Evolutionary conservation across 2,113 vertebrate genomes (phyloP).

Genomic region (Trogon surrucura): DNA sequence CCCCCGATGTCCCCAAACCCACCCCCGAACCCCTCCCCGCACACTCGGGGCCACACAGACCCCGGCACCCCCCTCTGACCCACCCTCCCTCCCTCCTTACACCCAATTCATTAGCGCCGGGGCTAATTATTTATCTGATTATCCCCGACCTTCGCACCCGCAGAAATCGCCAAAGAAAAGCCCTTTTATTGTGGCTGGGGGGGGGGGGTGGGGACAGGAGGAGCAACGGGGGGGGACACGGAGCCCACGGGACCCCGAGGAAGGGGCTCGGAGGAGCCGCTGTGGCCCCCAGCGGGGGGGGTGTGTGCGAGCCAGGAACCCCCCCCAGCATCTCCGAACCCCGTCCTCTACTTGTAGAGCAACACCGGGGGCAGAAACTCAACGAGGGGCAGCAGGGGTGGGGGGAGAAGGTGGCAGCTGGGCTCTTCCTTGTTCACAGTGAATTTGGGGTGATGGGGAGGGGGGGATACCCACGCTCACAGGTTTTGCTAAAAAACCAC

Average conservation of each 20-base stretch:
- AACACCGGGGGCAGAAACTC: background rate
- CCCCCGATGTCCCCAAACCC: no score
- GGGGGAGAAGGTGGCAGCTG: background rate
- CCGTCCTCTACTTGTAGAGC: background rate
- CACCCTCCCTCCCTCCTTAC: no score
- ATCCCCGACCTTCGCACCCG: background rate
- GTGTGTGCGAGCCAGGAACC: background rate
- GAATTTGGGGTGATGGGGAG: background rate
- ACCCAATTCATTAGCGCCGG: background rate
- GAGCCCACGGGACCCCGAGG: fast-evolving
- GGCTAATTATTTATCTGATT: background rate
- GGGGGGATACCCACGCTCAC: background rate
- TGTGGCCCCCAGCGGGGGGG: background rate
- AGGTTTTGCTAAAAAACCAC: no score
- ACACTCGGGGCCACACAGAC: no score
- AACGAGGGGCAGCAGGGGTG: background rate
- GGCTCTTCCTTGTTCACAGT: conserved; percentile 51
- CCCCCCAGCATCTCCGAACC: no score
- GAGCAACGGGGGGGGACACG: background rate
- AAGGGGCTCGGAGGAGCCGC: background rate
- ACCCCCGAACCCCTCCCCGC: no score
- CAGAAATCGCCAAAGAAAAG: conserved; percentile 35
- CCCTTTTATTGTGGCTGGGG: conserved; percentile 34
- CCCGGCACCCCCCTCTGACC: no score
- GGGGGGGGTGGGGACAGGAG: background rate